phyloP scores from a whole-genome alignment of 2,888 invertebrate species.

The Pammene aurita region DNA sequence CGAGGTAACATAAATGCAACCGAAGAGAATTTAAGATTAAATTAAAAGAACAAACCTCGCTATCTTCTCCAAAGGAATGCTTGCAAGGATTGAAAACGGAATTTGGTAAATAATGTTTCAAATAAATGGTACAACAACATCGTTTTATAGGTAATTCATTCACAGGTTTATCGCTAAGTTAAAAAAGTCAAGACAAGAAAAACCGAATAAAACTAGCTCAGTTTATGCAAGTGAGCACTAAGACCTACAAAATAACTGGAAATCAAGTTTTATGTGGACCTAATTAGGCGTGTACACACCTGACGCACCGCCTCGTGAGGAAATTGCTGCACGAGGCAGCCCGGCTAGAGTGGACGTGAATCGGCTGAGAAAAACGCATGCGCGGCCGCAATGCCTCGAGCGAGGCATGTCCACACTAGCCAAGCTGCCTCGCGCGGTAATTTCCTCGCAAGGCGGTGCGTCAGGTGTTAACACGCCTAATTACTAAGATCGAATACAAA shows the following conservation, averaged over 20 bases:
- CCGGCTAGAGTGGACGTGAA: too few species aligned
- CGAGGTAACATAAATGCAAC: slow-evolving; percentile 51
- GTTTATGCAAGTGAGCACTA: neutral
- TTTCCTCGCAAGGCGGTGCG: too few species aligned
- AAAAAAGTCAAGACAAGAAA: neutral
- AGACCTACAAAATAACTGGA: too few species aligned
- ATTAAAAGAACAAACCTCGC: slow-evolving; percentile 80
- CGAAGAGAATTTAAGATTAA: slow-evolving; percentile 47
- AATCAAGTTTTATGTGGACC: too few species aligned
- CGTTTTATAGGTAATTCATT: slow-evolving; percentile 3
- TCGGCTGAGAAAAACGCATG: too few species aligned
- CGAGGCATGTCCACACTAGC: too few species aligned
- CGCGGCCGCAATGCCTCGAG: too few species aligned
- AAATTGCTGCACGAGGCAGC: too few species aligned
- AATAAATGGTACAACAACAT: slow-evolving; percentile 40
- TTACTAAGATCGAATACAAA: neutral
- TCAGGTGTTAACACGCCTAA: too few species aligned
- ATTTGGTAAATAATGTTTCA: slow-evolving; percentile 54
- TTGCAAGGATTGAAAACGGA: slow-evolving; percentile 73
- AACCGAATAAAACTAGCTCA: neutral
- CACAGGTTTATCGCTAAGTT: neutral
- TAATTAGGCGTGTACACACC: too few species aligned
- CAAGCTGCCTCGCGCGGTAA: too few species aligned
- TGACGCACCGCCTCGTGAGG: too few species aligned
- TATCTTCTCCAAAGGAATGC: slow-evolving; percentile 85